phyloP scores from a whole-genome alignment of 2,797 vertebrate species.

The Chaunax sp. region DNA sequence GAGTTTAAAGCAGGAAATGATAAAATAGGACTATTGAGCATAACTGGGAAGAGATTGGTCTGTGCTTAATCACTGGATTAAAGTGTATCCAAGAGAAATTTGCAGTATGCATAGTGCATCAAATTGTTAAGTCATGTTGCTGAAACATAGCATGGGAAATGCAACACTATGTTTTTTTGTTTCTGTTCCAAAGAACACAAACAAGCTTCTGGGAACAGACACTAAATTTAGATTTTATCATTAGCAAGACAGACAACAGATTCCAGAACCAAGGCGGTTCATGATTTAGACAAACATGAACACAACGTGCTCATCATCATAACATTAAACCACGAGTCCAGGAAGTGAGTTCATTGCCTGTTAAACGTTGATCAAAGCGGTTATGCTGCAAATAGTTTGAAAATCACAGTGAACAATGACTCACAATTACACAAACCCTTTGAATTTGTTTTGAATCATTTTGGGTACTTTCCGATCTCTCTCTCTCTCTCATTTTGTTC shows the following conservation, averaged over 20 bases:
- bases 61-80: slow-evolving; percentile 17
- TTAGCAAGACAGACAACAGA: slow-evolving; percentile 24
- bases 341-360: slow-evolving; percentile 11
- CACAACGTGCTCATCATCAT: slow-evolving; percentile 5
- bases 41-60: slow-evolving; percentile 10
- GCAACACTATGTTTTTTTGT: slow-evolving; percentile 2
- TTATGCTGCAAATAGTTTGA: slow-evolving; percentile 9
- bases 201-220: slow-evolving; percentile 18
- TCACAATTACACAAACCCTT: background rate
- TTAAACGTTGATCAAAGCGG: slow-evolving; percentile 5
- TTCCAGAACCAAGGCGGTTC: slow-evolving; percentile 27
- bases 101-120: background rate
- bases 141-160: slow-evolving; percentile 19
- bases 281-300: slow-evolving; percentile 16
- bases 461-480: background rate
- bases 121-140: slow-evolving; percentile 8
- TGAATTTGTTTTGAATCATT: background rate
- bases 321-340: slow-evolving; percentile 5
- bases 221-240: slow-evolving; percentile 22
- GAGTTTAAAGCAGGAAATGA: slow-evolving; percentile 16
- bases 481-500: slow-evolving; percentile 1
- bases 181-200: slow-evolving; percentile 9
- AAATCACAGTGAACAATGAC: slow-evolving; percentile 13
- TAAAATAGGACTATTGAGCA: slow-evolving; percentile 4
- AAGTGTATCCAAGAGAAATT: slow-evolving; percentile 8